Conservation (phyloP, 2,113 vertebrate genomes). For the Ceuthmochares aereus region DNA sequence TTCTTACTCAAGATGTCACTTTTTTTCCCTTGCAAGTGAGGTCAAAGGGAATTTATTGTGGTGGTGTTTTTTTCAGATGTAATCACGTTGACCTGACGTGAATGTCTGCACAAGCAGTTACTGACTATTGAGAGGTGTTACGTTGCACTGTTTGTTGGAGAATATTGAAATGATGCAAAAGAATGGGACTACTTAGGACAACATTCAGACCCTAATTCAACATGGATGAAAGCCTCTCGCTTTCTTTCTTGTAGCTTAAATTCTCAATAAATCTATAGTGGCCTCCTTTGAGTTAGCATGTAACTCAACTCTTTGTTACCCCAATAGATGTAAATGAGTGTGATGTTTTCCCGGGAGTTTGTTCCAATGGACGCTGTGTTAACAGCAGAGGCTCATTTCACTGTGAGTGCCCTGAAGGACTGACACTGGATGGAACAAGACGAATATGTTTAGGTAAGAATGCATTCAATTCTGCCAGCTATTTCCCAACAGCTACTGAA, state of each 20-base stretch:
- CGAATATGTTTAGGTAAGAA: constrained; percentile 79
- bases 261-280: not conserved
- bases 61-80: not conserved
- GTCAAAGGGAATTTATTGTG: not conserved
- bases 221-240: not conserved
- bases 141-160: not conserved
- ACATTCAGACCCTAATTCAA: not conserved
- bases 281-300: not conserved
- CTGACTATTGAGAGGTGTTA: not conserved
- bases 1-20: not conserved
- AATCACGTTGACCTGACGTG: not conserved
- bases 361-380: constrained; percentile 76
- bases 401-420: constrained; percentile 79
- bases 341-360: constrained; percentile 80
- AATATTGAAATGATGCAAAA: not conserved
- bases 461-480: not conserved
- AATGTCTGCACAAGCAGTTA: not conserved
- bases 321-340: constrained; percentile 81
- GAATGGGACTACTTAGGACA: not conserved
- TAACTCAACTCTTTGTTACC: not conserved
- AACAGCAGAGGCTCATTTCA: constrained; percentile 81
- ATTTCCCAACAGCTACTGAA: not conserved
- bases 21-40: not conserved
- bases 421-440: constrained; percentile 77
- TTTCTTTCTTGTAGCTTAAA: not conserved